phyloP scores from a whole-genome alignment of 2,888 invertebrate genomes.

The Tipula lateralis region DNA sequence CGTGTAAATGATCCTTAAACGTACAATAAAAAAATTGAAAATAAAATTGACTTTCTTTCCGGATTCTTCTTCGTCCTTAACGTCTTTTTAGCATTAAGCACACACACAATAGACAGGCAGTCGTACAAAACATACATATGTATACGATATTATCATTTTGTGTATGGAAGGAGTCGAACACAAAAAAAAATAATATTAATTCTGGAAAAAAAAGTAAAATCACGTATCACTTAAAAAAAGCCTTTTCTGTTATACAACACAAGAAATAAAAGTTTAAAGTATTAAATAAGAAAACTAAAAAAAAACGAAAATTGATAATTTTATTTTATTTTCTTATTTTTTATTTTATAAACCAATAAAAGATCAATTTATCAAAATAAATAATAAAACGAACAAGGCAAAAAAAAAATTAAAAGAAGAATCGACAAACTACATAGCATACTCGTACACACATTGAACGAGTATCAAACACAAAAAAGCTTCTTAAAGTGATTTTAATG shows the following conservation, averaged over 20 bases:
- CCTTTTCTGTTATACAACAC: not conserved
- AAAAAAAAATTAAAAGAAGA: not conserved
- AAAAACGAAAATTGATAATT: not conserved
- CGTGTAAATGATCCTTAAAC: constrained; percentile 24
- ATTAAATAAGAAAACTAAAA: constrained; percentile 7
- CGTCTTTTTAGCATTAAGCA: not conserved
- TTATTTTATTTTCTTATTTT: not conserved
- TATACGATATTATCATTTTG: no score
- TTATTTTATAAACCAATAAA: not conserved
- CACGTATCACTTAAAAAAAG: not conserved
- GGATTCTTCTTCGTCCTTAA: not conserved
- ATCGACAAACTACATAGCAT: not conserved
- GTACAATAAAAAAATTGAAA: not conserved
- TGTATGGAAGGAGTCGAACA: not conserved
- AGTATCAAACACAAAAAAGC: not conserved
- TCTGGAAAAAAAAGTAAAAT: not conserved
- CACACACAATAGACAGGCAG: not conserved
- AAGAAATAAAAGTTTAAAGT: not conserved
- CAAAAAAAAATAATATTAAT: not conserved
- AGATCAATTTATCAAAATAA: constrained; percentile 19
- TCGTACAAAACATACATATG: not conserved
- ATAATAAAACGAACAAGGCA: not conserved
- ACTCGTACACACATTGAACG: not conserved
- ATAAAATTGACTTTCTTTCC: constrained; percentile 19
- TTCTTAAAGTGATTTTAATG: constrained; percentile 1